These are phyloP conservation scores for Melanostoma scalare DNA, from an alignment of 2,888 invertebrate genomes.

Conservation along the genomic window DNA sequence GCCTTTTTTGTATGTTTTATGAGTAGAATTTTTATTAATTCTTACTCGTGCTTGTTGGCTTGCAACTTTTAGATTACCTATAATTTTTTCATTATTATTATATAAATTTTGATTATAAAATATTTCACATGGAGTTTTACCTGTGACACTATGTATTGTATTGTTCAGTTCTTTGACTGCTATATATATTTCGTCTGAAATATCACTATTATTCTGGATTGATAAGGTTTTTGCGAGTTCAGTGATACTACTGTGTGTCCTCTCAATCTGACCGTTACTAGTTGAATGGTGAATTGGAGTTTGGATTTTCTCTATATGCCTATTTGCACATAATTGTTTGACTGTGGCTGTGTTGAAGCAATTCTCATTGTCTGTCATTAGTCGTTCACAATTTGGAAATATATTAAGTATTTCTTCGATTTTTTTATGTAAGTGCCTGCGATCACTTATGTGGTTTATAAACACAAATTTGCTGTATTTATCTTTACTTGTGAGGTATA, in stretches of 20 bases:
- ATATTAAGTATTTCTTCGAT: constrained; percentile 16
- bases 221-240: not conserved
- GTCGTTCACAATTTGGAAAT: constrained; percentile 3
- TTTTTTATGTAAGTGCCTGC: not conserved
- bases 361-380: constrained; percentile 8
- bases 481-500: constrained; percentile 10
- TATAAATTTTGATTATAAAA: not conserved
- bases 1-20: constrained; percentile 14
- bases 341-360: constrained; percentile 1
- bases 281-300: not conserved
- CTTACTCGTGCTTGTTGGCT: not conserved
- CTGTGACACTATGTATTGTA: not conserved
- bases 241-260: constrained; percentile 3
- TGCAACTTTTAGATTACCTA: not conserved
- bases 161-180: constrained; percentile 17
- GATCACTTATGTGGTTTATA: constrained; percentile 4
- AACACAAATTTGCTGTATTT: not conserved
- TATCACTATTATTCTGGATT: constrained; percentile 18
- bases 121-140: not conserved
- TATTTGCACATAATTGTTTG: constrained; percentile 9
- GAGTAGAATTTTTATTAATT: not conserved
- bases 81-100: constrained; percentile 6
- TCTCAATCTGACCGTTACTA: not conserved
- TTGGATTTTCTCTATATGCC: not conserved
- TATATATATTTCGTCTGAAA: constrained; percentile 20